Base-by-base conservation (phyloP, 2,888 invertebrate species). In the Xiphydria camelus region DNA sequence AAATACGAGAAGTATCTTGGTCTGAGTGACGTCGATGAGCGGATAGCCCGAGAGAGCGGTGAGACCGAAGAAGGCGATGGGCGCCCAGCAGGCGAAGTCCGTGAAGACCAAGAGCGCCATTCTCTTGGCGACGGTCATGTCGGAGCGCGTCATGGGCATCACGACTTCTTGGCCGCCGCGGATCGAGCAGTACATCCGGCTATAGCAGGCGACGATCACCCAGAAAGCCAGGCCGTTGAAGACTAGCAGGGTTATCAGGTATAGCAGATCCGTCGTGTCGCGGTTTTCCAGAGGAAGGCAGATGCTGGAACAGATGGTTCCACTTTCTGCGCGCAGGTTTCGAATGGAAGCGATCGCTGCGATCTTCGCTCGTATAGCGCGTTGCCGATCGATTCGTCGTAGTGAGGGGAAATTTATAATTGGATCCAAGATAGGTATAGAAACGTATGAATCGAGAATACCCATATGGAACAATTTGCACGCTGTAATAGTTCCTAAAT, bases 81-180 rank as follows among this genome's bases (percentile, higher is more conserved):
- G 86, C 3, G 85, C 83, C 79, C 80, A 80, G 59, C 80, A 80
- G 7, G 80, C 80, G 61, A 85, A 82, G 70, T 86, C 80, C 0
- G 85, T 85, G 64, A 84, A 83, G 9, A 86, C 84, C 7, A 87
- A 76, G 4, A 86, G 75, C 0, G 84, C 83, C 85, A 86, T 86
- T 44, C 83, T 73, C 66, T 84, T 84, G 31, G 85, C 85, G 0
- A 85, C 81, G 1, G 78, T 78, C 35, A 77, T 65, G 55, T 79
- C 79, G 15, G 77, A 76, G 43, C 76, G 66, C 9, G 76, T 75
- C 14, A 70, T 73, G 42, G 1, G 79, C 73, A 3, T 77, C 68
- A 31, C 52, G 47, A 5, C 48, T 49, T 62, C 39, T 55, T 62
- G 46, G 6, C 57, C 58, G 12, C 50, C 46, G 45, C 73, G 64